These are phyloP conservation scores for Heliconius sara DNA, from an alignment of 2,888 invertebrate genomes.

Conservation along the genomic window DNA sequence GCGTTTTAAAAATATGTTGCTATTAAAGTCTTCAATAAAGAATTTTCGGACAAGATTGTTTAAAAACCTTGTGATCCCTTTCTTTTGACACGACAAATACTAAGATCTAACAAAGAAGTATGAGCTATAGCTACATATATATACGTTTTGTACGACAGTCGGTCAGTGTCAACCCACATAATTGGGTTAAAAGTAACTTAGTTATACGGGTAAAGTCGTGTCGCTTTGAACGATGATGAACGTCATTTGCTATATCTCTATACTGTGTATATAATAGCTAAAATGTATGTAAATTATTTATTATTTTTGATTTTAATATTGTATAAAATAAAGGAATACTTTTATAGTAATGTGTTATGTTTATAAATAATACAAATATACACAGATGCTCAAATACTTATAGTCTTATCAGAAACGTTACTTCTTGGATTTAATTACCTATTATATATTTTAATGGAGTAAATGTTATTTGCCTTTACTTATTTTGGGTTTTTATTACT, in stretches of 20 bases:
- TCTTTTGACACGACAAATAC: background rate
- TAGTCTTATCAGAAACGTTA: too few relatives aligned
- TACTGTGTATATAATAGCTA: background rate
- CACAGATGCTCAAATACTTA: background rate
- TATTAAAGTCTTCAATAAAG: too few relatives aligned
- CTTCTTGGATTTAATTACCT: background rate
- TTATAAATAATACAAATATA: background rate
- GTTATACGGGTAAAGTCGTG: constrained; percentile 28
- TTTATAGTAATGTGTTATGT: background rate
- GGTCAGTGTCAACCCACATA: constrained; percentile 30
- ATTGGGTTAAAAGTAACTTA: constrained; percentile 31
- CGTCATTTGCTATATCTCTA: constrained; percentile 1
- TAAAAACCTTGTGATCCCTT: background rate
- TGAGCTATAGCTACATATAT: background rate
- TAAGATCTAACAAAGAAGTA: background rate
- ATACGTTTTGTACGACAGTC: constrained; percentile 4
- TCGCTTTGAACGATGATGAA: constrained; percentile 6
- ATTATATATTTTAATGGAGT: background rate
- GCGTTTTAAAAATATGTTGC: too few relatives aligned
- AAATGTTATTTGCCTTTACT: background rate
- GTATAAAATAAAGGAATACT: background rate
- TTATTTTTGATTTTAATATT: background rate
- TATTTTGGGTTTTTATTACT: too few relatives aligned
- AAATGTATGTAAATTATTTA: background rate
- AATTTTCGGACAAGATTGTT: background rate